Percentiles rank a stretch among this genome's conserved stretches.
phyloP scores from a whole-genome alignment of 1,140 invertebrate genomes.

The Drosophila quadrilineata region DNA sequence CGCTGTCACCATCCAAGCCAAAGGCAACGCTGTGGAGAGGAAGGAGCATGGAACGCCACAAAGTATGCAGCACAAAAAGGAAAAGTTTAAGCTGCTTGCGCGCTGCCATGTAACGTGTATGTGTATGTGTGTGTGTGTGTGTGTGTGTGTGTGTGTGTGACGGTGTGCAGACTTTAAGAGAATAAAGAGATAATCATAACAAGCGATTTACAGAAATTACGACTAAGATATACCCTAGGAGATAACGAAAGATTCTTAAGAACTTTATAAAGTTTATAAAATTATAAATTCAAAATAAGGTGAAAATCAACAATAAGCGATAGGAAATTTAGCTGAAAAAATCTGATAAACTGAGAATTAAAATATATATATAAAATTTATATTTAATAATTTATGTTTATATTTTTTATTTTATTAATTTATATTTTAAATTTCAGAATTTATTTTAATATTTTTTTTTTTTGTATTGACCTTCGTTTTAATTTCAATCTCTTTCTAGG shows the following conservation, averaged over 20 bases:
- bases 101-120: neutral
- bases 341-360: too few species aligned
- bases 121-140: neutral
- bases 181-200: slow-evolving; percentile 17
- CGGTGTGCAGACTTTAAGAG: neutral
- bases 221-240: slow-evolving; percentile 6
- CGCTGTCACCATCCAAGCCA: slow-evolving; percentile 49
- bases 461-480: too few species aligned
- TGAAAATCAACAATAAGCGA: too few species aligned
- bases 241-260: too few species aligned
- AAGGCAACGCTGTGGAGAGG: neutral
- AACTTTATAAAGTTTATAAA: neutral
- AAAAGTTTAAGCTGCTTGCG: slow-evolving; percentile 44
- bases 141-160: neutral
- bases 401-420: too few species aligned
- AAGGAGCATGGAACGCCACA: slow-evolving; percentile 12
- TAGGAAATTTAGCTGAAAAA: too few species aligned
- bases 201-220: neutral
- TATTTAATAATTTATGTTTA: too few species aligned
- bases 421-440: too few species aligned
- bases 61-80: slow-evolving; percentile 26
- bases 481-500: too few species aligned
- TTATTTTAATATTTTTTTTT: too few species aligned
- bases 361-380: too few species aligned
- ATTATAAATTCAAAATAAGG: too few species aligned